These are phyloP conservation scores for Phaethornis superciliosus DNA, from an alignment of 2,113 vertebrate species.

Conservation along the genomic window DNA sequence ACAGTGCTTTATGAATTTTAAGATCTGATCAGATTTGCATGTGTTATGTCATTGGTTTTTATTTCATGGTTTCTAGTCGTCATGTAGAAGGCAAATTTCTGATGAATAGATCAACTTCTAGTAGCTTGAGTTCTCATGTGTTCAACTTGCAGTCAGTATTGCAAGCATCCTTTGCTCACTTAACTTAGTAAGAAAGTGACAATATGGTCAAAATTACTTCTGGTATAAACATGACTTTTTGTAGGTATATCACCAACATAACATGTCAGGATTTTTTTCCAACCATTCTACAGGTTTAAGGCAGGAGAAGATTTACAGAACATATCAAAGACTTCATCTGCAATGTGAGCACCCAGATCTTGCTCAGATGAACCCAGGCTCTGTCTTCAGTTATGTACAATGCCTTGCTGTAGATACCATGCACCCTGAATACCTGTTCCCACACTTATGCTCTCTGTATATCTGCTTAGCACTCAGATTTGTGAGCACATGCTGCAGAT, in stretches of 20 bases:
- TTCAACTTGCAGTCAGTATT: neutral
- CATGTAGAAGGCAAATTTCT: neutral
- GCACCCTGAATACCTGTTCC: neutral
- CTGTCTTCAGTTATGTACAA: neutral
- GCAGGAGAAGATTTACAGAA: neutral
- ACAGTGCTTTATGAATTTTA: neutral
- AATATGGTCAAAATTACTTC: neutral
- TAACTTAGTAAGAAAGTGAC: neutral
- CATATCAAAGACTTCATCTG: neutral
- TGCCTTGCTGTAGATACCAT: neutral
- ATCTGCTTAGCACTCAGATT: neutral
- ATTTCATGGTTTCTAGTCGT: neutral
- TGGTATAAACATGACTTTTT: neutral
- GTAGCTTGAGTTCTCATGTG: neutral
- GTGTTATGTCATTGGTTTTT: neutral
- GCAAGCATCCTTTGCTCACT: neutral
- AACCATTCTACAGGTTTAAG: neutral
- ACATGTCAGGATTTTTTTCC: neutral
- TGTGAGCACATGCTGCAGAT: neutral
- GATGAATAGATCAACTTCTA: neutral
- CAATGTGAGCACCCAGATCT: neutral
- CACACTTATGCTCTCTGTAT: neutral
- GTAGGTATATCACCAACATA: neutral
- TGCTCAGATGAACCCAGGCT: neutral
- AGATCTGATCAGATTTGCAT: neutral